Evolutionary conservation across 2,888 invertebrate genomes (phyloP).

Genomic region (Brachyptera putata): DNA sequence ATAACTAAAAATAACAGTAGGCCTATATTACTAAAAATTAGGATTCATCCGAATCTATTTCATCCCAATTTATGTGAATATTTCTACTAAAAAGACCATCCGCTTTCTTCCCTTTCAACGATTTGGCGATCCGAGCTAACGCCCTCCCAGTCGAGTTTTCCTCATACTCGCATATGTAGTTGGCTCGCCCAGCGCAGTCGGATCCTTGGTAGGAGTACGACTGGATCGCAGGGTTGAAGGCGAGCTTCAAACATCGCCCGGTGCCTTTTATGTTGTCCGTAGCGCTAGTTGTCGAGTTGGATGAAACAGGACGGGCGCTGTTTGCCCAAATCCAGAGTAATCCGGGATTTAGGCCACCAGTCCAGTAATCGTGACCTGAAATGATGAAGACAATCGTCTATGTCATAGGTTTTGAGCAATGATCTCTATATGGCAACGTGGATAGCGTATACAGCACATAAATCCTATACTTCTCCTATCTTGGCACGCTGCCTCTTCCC

Average conservation of each 20-base stretch:
- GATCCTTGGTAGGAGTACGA: conserved; percentile 65
- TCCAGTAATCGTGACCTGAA: conserved; percentile 71
- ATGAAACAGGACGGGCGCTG: conserved; percentile 66
- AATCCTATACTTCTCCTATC: no score
- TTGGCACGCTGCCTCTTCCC: no score
- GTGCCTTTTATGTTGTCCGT: conserved; percentile 46
- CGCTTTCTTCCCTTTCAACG: neutral
- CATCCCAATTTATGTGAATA: neutral
- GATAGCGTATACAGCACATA: no score
- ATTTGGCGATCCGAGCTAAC: conserved; percentile 22
- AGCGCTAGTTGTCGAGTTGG: conserved; percentile 26
- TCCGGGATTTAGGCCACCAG: conserved; percentile 80
- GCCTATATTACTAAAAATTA: no score
- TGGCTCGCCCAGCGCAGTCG: conserved; percentile 64
- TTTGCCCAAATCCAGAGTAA: conserved; percentile 84
- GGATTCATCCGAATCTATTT: no score
- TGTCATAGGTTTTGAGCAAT: no score
- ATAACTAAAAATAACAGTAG: no score
- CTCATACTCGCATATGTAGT: conserved; percentile 66
- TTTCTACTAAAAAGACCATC: neutral
- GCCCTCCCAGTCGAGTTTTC: conserved; percentile 34
- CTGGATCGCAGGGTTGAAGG: conserved; percentile 57
- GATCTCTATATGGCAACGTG: no score
- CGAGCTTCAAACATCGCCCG: conserved; percentile 67
- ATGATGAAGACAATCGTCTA: neutral